Percentiles rank a stretch among this genome's conserved stretches.
Evolutionary conservation across 2,888 invertebrate genomes (phyloP).

Genomic region (Nymphalis urticae): DNA sequence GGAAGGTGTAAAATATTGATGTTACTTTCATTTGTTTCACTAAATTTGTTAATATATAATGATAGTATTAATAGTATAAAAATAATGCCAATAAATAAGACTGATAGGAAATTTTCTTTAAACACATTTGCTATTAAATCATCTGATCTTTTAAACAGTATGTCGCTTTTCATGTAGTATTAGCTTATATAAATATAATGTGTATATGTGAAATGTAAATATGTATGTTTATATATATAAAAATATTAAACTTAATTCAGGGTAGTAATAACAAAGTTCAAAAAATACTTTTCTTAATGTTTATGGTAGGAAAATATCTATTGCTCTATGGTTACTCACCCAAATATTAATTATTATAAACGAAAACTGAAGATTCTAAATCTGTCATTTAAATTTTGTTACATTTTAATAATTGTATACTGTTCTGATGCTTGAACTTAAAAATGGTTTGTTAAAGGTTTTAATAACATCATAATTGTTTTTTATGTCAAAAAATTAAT

Average conservation of each 20-base stretch:
- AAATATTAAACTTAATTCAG: not conserved
- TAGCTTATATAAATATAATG: not conserved
- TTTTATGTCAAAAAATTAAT: too few relatives aligned
- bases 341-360: too few relatives aligned
- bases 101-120: not conserved
- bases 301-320: not conserved
- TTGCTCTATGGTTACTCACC: not conserved
- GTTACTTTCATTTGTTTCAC: too few relatives aligned
- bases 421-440: too few relatives aligned
- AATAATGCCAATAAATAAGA: too few relatives aligned
- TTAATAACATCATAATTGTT: too few relatives aligned
- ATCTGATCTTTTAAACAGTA: not conserved
- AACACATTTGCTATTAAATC: not conserved
- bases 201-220: constrained; percentile 8
- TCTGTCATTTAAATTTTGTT: not conserved
- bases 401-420: not conserved
- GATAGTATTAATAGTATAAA: too few relatives aligned
- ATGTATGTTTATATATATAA: constrained; percentile 1
- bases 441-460: too few relatives aligned
- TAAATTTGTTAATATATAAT: too few relatives aligned
- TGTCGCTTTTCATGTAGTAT: not conserved
- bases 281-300: not conserved
- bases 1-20: too few relatives aligned
- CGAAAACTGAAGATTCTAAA: not conserved
- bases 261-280: constrained; percentile 6